Conservation (phyloP, 2,113 vertebrate species). For the Spilogale gracilis region DNA sequence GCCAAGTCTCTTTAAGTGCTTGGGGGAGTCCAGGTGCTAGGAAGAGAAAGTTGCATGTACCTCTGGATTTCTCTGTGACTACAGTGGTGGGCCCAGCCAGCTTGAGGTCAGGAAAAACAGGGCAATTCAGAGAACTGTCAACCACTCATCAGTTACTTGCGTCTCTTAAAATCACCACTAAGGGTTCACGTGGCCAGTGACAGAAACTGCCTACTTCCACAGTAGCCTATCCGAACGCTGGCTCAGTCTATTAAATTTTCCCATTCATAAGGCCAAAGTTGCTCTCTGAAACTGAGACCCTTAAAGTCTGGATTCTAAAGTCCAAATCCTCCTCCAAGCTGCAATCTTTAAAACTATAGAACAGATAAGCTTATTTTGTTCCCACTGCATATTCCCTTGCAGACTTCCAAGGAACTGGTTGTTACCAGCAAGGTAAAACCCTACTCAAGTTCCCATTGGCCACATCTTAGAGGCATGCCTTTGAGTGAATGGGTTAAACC, state of each 20-base stretch:
- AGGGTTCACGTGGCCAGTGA: not conserved
- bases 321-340: slow-evolving; percentile 7
- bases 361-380: not conserved
- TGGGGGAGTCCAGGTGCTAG: not conserved
- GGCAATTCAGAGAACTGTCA: not conserved
- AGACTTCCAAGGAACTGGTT: not conserved
- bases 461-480: not conserved
- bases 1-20: not conserved
- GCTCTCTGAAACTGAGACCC: not conserved
- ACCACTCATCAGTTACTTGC: not conserved
- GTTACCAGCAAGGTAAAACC: not conserved
- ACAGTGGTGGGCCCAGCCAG: not conserved
- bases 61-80: not conserved
- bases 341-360: not conserved
- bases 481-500: not conserved
- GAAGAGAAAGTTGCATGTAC: not conserved
- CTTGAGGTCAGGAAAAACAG: not conserved
- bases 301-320: not conserved
- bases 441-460: not conserved
- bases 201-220: not conserved
- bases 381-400: too few relatives aligned
- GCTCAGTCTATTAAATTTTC: not conserved
- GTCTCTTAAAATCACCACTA: not conserved
- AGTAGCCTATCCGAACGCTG: not conserved
- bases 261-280: not conserved